These are phyloP conservation scores for Oplegnathus fasciatus DNA, from an alignment of 2,113 vertebrate species.

Conservation along the genomic window DNA sequence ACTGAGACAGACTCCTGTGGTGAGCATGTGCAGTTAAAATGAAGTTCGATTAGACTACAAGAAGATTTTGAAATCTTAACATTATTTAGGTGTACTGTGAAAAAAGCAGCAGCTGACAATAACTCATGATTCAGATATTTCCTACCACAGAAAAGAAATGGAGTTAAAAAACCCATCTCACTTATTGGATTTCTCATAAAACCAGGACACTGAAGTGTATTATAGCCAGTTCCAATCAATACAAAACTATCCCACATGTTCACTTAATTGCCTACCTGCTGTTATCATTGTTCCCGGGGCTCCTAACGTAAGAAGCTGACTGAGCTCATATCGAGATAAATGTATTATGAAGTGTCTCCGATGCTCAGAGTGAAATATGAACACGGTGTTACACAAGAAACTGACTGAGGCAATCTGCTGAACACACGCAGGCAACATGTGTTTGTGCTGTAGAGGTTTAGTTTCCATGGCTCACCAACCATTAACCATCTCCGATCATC, in stretches of 20 bases:
- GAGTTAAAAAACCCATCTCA: slow-evolving; percentile 14
- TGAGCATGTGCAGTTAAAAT: neutral
- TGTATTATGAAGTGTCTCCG: slow-evolving; percentile 34
- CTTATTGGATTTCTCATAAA: slow-evolving; percentile 60
- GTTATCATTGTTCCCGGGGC: slow-evolving; percentile 42
- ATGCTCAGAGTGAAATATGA: slow-evolving; percentile 55
- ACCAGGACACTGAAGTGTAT: slow-evolving; percentile 12
- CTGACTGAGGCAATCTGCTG: slow-evolving; percentile 20
- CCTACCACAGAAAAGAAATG: neutral
- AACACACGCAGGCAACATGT: slow-evolving; percentile 25
- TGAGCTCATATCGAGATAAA: slow-evolving; percentile 58
- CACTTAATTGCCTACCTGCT: slow-evolving; percentile 56
- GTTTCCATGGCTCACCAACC: slow-evolving; percentile 35
- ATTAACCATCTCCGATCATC: slow-evolving; percentile 56
- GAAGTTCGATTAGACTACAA: slow-evolving; percentile 18
- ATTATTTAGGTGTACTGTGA: neutral
- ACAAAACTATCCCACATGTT: slow-evolving; percentile 48
- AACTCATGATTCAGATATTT: slow-evolving; percentile 8
- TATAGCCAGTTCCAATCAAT: slow-evolving; percentile 57
- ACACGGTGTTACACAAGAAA: slow-evolving; percentile 10
- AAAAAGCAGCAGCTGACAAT: neutral
- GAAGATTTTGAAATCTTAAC: neutral
- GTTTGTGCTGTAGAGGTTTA: slow-evolving; percentile 36
- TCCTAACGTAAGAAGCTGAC: slow-evolving; percentile 28
- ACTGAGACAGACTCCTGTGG: neutral